Percentiles rank a stretch among this genome's conserved stretches.
These are phyloP conservation scores for Eupristina koningsbergeri DNA, from an alignment of 1,140 invertebrate species.

Conservation along the genomic window DNA sequence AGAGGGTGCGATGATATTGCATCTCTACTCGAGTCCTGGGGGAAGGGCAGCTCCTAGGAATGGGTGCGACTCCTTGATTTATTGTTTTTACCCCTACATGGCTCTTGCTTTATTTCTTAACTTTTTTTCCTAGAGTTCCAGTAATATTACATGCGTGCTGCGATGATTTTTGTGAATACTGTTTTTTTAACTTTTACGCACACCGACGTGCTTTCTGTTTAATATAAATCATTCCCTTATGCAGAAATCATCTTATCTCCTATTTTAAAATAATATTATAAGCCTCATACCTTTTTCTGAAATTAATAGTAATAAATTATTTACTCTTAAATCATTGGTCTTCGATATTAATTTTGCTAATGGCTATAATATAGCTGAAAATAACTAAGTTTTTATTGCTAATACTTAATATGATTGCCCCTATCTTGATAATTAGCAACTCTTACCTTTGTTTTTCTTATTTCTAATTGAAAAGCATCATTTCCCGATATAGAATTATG, in stretches of 20 bases:
- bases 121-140: background rate
- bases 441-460: background rate
- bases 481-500: too few relatives aligned
- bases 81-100: background rate
- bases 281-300: too few relatives aligned
- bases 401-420: background rate
- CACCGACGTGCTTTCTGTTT: too few relatives aligned
- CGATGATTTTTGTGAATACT: background rate
- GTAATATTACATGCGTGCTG: background rate
- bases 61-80: constrained; percentile 10
- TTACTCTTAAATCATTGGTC: background rate
- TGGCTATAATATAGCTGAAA: background rate
- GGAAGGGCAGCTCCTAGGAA: background rate
- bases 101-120: background rate
- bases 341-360: background rate
- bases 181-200: background rate
- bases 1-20: constrained; percentile 29
- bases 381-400: background rate
- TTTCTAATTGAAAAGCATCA: background rate
- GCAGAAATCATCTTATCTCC: too few relatives aligned
- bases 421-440: background rate
- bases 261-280: too few relatives aligned
- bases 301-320: background rate
- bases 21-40: constrained; percentile 25
- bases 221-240: background rate